These are phyloP conservation scores for Hemibagrus wyckioides DNA, from an alignment of 2,113 vertebrate genomes.

Conservation along the genomic window DNA sequence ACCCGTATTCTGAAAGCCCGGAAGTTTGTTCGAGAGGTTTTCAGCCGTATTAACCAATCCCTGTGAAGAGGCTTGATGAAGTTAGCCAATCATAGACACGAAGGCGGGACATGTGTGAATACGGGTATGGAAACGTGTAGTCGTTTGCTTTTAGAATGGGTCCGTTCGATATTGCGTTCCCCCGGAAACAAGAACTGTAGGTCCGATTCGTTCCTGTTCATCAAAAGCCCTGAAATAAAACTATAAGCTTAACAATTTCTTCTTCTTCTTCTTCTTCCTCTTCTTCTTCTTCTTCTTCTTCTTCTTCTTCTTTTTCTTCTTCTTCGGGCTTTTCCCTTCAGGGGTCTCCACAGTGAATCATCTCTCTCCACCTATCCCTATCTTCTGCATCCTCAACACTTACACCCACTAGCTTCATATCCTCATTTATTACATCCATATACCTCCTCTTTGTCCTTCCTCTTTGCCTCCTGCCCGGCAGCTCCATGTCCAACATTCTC, in stretches of 20 bases:
- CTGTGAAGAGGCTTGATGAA: rapidly evolving
- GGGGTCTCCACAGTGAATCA: no score
- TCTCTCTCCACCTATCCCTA: no score
- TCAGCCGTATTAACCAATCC: neutral
- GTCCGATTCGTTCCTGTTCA: neutral
- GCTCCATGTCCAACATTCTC: no score
- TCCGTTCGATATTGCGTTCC: neutral
- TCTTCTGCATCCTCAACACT: no score
- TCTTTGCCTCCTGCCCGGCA: no score
- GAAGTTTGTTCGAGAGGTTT: neutral
- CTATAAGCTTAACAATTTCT: neutral
- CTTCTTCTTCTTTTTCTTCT: no score
- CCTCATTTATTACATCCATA: no score
- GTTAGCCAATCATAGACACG: neutral
- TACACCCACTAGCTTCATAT: no score
- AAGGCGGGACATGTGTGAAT: neutral
- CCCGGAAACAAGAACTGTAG: neutral
- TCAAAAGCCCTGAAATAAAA: neutral
- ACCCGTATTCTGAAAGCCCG: neutral
- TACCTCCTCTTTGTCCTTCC: no score
- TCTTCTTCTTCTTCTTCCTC: no score
- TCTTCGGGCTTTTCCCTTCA: no score
- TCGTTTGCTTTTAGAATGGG: neutral
- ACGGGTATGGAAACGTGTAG: constrained; percentile 20
- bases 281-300: no score